Percentiles rank a stretch among this genome's conserved stretches.
phyloP scores from a whole-genome alignment of 1,140 invertebrate species.

The Lysiphlebus fabarum region DNA sequence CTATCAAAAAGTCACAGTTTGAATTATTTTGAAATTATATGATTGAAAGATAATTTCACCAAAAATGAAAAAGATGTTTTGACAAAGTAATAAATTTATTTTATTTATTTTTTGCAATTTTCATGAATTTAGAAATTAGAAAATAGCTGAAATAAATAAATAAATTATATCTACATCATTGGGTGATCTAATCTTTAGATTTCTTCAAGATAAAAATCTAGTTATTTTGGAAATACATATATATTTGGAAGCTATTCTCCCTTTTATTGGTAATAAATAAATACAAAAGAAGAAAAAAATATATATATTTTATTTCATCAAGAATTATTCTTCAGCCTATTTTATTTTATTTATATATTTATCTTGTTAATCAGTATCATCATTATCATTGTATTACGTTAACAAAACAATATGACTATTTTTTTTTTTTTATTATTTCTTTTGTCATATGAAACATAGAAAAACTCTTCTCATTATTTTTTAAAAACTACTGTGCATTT shows the following conservation, averaged over 20 bases:
- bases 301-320: neutral
- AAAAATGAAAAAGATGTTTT: no score
- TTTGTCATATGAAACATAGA: neutral
- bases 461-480: neutral
- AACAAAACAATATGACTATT: neutral
- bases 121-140: no score
- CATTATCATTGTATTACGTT: slow-evolving; percentile 3
- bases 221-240: slow-evolving; percentile 24
- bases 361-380: neutral
- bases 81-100: no score
- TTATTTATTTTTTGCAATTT: no score
- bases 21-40: no score
- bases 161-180: slow-evolving; percentile 17
- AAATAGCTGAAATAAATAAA: slow-evolving; percentile 6
- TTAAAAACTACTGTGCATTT: neutral
- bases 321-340: slow-evolving; percentile 9
- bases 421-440: neutral
- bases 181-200: slow-evolving; percentile 13
- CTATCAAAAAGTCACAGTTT: no score
- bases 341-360: slow-evolving; percentile 9
- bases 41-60: no score
- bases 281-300: slow-evolving; percentile 4
- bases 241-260: no score
- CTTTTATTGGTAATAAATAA: slow-evolving; percentile 6
- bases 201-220: slow-evolving; percentile 27